Evolutionary conservation across 2,888 invertebrate genomes (phyloP).

Genomic region (Cheilosia variabilis): DNA sequence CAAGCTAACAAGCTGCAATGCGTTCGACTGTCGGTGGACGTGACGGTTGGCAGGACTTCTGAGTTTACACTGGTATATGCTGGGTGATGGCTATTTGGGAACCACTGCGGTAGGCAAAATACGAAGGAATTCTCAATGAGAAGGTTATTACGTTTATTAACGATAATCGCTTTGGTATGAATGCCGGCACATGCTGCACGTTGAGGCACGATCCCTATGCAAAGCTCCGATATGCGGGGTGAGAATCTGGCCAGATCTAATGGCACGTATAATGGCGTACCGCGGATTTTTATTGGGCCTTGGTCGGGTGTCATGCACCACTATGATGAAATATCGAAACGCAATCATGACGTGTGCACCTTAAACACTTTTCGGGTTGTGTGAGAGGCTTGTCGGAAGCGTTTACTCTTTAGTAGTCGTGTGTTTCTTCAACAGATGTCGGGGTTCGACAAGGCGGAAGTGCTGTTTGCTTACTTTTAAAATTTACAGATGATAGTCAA

Average conservation of each 20-base stretch:
- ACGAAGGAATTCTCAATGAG: constrained; percentile 46
- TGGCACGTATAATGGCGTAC: constrained; percentile 53
- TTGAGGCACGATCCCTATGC: constrained; percentile 29
- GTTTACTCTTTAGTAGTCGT: too few relatives aligned
- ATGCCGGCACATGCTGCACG: constrained; percentile 46
- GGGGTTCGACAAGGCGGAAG: too few relatives aligned
- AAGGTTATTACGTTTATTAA: constrained; percentile 59
- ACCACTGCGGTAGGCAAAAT: constrained; percentile 45
- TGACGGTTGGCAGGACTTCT: constrained; percentile 4
- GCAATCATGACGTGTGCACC: neutral
- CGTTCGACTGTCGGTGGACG: neutral
- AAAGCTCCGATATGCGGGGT: neutral
- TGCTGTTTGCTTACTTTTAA: too few relatives aligned
- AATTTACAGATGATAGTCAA: too few relatives aligned
- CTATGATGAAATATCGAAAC: constrained; percentile 9
- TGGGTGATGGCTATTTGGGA: constrained; percentile 25
- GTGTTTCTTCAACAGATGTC: too few relatives aligned
- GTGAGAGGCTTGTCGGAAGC: neutral
- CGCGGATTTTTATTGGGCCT: constrained; percentile 32
- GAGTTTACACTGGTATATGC: constrained; percentile 24
- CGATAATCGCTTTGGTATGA: constrained; percentile 63
- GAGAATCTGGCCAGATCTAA: constrained; percentile 33
- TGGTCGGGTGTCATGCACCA: neutral
- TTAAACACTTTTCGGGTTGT: neutral
- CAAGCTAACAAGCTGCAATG: constrained; percentile 5